Conservation (phyloP, 2,113 vertebrate species). For the Grantiella picta region DNA sequence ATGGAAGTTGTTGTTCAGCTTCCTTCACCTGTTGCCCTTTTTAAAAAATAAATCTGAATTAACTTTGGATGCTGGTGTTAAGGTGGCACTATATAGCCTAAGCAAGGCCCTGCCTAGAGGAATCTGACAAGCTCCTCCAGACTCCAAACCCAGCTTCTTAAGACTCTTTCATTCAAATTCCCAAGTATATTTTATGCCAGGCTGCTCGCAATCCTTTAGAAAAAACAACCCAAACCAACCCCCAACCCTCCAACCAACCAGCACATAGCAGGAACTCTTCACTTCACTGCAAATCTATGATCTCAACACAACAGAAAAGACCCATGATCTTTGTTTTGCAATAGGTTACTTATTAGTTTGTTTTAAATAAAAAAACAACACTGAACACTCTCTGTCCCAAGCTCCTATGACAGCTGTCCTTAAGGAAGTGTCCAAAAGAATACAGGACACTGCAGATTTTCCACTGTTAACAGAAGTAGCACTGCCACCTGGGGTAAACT, state of each 20-base stretch:
- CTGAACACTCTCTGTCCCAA: background rate
- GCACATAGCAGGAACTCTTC: background rate
- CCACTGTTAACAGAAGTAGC: background rate
- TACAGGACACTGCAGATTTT: background rate
- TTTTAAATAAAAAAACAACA: background rate
- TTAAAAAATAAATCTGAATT: background rate
- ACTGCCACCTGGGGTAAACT: background rate
- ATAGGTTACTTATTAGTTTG: background rate
- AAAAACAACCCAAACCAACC: background rate
- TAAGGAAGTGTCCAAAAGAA: background rate
- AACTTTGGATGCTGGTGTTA: background rate
- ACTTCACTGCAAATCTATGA: background rate
- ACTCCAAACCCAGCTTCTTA: background rate
- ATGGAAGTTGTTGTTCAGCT: background rate
- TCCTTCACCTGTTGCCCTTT: background rate
- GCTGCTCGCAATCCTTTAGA: background rate
- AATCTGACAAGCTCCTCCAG: background rate
- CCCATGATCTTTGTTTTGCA: background rate
- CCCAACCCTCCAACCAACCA: background rate
- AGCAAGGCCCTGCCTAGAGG: background rate
- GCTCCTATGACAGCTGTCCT: background rate
- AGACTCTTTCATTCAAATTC: background rate
- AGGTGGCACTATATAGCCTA: background rate
- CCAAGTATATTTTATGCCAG: background rate
- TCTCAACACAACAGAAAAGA: background rate